A percentile compares a stretch with the other conserved stretches of the same genome.
Conservation (phyloP, 2,888 invertebrate genomes). For the Actias luna region DNA sequence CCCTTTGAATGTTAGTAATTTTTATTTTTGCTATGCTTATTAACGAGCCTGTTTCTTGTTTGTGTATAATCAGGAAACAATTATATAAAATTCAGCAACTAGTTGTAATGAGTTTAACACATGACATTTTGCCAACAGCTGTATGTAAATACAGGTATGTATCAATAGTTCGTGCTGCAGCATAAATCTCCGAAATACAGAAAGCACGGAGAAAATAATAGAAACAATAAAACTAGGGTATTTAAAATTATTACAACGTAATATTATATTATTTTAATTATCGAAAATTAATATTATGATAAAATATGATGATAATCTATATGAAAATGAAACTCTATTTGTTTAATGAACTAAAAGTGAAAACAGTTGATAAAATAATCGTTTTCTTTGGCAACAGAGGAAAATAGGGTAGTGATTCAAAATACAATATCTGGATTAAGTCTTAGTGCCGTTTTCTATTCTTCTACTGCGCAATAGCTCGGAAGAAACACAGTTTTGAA, state of each 20-base stretch:
- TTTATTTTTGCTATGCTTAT: not conserved
- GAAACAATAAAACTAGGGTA: not conserved
- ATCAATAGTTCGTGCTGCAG: not conserved
- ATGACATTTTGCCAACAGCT: too few relatives aligned
- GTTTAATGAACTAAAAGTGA: not conserved
- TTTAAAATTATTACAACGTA: not conserved
- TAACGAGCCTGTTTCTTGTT: not conserved
- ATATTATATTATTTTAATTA: not conserved
- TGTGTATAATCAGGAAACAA: not conserved
- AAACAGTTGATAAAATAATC: not conserved
- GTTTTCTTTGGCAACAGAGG: not conserved
- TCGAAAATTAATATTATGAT: too few relatives aligned
- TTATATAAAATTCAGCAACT: not conserved
- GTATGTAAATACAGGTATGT: too few relatives aligned
- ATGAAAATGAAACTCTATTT: not conserved
- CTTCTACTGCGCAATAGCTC: slow-evolving; percentile 46
- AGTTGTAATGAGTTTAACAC: not conserved
- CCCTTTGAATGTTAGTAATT: not conserved
- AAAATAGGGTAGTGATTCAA: slow-evolving; percentile 5
- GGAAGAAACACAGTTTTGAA: slow-evolving; percentile 54
- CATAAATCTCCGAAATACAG: too few relatives aligned
- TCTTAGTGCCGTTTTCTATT: slow-evolving; percentile 46
- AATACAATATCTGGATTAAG: slow-evolving; percentile 26
- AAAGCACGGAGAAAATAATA: not conserved
- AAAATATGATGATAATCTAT: too few relatives aligned